Conservation (phyloP, 2,888 invertebrate genomes). For the Drosophila lacicola region DNA sequence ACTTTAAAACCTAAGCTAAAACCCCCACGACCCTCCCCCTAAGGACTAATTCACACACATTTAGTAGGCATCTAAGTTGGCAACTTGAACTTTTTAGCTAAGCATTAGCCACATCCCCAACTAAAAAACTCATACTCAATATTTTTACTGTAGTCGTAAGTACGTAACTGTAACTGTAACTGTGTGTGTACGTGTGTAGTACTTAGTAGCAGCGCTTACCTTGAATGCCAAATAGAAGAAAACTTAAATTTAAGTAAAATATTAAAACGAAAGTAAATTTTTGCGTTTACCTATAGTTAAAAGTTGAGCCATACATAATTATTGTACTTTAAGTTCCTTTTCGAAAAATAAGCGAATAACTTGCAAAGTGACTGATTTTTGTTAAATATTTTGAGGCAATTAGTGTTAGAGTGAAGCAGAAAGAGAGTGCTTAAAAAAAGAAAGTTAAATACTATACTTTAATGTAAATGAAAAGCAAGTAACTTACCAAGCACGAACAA, state of each 20-base stretch:
- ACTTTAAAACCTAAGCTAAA: conserved; percentile 32
- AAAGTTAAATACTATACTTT: conserved; percentile 58
- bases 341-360: conserved; percentile 44
- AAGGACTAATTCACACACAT: conserved; percentile 16
- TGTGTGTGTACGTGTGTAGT: conserved; percentile 66
- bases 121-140: conserved; percentile 31
- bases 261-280: conserved; percentile 11
- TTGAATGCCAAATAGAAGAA: conserved; percentile 52
- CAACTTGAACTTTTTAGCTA: conserved; percentile 29
- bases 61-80: conserved; percentile 42
- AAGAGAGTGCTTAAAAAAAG: conserved; percentile 17
- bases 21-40: conserved; percentile 23
- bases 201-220: conserved; percentile 60
- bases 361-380: conserved; percentile 80
- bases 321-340: conserved; percentile 73
- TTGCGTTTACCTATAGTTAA: conserved; percentile 59
- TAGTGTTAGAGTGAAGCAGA: conserved; percentile 36
- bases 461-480: conserved; percentile 62
- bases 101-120: conserved; percentile 16
- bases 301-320: conserved; percentile 52
- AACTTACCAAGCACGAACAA: conserved; percentile 78
- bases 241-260: conserved; percentile 9
- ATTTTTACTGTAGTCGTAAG: conserved; percentile 60
- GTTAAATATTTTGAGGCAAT: conserved; percentile 76
- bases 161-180: conserved; percentile 47